Evolutionary conservation across 1,140 invertebrate genomes (phyloP), one percentile per base, ranked within the genome.

Genomic region (Drosophila mayri): DNA sequence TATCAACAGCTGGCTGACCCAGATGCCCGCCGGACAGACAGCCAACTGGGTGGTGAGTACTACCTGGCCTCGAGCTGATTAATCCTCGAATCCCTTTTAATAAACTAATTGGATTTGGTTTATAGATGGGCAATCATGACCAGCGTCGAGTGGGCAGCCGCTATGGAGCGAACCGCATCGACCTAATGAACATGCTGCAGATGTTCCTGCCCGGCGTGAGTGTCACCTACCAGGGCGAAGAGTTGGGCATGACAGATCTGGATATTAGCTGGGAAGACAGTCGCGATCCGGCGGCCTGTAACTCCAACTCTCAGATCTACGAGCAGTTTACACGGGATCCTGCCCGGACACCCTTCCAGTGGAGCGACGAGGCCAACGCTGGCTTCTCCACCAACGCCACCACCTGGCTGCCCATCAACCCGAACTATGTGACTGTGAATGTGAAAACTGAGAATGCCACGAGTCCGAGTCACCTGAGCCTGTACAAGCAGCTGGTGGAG

Each of bases 331-430:
- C 94, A 4, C 93, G 96, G 20, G 96, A 97, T 91, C 95, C 95
- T 0, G 94, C 94, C 10, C 91, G 97, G 22, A 96, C 96, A 0
- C 96, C 97, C 0, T 97, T 95, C 93, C 96, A 97, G 74, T 98
- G 97, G 97, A 94, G 95, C 75, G 93, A 59, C 11, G 68, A 59
- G 7, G 52, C 50, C 0, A 92, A 92, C 57, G 91, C 90, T 1
- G 93, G 66, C 60, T 95, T 95, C 82, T 95, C 94, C 5, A 94
- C 82, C 0, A 93, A 75, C 9, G 67, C 58, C 6, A 93, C 79
- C 47, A 95, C 96, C 1, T 96, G 96, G 96, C 65, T 96, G 43
- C 96, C 96, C 1, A 93, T 96, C 2, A 94, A 95, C 61, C 64
- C 91, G 0, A 95, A 96, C 77, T 96, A 95, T 66, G 55, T 68